Base-by-base conservation (phyloP, 2,113 vertebrate genomes). In the Hippocampus guttulatus region DNA sequence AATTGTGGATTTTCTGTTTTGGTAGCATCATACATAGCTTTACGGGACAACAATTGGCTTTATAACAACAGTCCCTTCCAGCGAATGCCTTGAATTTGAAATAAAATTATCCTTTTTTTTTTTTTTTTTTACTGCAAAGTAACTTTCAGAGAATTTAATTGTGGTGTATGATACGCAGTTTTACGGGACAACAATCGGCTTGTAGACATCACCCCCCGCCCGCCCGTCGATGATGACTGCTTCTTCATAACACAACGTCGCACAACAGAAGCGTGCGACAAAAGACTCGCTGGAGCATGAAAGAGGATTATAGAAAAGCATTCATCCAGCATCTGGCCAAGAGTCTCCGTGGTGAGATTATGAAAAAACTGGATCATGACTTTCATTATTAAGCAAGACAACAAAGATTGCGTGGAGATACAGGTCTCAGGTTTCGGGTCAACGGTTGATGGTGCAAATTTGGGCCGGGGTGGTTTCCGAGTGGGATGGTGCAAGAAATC, bases 221-320 rank as follows among this genome's bases (percentile, higher is more conserved):
- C 33, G 5, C 43, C n/a, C 6, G 12, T 2, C 11, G 3, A 52
- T 2, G 52, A 54, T 51, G 21, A 54, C 21, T 1, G 25, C 57
- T 33, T 6, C 57, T 60, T 60, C 27, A 25, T 10, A 2, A 15
- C 57, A 58, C 25, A 27, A 33, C 3, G 33, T 63, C 18, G 23
- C 30, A 23, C 38, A 23, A 61, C 27, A 61, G 27, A 61, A 30
- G 15, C 3, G 3, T 3, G 16, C 12, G n/a, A 65, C 63, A 45
- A 65, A 65, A 65, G 64, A 47, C n/a, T 9, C 15, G 43, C 23
- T 65, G 64, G 9, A 65, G 43, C 64, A 25, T 65, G 64, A 65
- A 65, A 65, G 15, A 3, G 64, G 64, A 47, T 65, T 47, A 45
- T 27, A 38, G 64, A 45, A 23, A 43, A 47, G 43, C n/a, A 23